Conservation (phyloP, 1,140 invertebrate genomes). For the Nymphalis io region DNA sequence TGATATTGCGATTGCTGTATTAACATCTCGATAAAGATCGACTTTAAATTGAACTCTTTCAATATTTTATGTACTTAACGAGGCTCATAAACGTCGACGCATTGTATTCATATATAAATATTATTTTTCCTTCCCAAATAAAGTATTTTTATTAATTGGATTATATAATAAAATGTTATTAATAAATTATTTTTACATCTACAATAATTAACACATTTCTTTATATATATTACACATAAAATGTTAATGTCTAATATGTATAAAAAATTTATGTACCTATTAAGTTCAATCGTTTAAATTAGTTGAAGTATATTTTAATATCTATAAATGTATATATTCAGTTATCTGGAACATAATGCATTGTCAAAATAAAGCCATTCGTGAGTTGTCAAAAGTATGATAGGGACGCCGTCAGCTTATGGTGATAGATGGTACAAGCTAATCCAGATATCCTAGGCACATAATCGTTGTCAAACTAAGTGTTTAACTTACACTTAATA, state of each 20-base stretch:
- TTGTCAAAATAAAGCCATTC: constrained; percentile 22
- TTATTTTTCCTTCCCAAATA: background rate
- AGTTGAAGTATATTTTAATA: background rate
- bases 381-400: constrained; percentile 28
- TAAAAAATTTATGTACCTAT: too few species aligned
- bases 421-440: constrained; percentile 17
- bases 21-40: constrained; percentile 29
- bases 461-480: constrained; percentile 19
- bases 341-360: constrained; percentile 17
- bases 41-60: constrained; percentile 11
- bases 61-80: background rate
- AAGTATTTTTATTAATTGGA: too few species aligned
- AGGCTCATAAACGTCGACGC: background rate
- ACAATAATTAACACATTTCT: too few species aligned
- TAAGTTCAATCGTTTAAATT: background rate
- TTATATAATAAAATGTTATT: too few species aligned
- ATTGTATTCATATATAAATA: background rate
- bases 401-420: constrained; percentile 11
- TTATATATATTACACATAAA: too few species aligned
- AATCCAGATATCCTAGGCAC: constrained; percentile 18
- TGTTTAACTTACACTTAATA: constrained; percentile 8
- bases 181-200: too few species aligned
- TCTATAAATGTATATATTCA: too few species aligned
- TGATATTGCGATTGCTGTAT: constrained; percentile 24
- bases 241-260: too few species aligned